A percentile compares a stretch with the other conserved stretches of the same genome.
Conservation (phyloP, 2,888 invertebrate genomes). For the Dorcus parallelipipedus region DNA sequence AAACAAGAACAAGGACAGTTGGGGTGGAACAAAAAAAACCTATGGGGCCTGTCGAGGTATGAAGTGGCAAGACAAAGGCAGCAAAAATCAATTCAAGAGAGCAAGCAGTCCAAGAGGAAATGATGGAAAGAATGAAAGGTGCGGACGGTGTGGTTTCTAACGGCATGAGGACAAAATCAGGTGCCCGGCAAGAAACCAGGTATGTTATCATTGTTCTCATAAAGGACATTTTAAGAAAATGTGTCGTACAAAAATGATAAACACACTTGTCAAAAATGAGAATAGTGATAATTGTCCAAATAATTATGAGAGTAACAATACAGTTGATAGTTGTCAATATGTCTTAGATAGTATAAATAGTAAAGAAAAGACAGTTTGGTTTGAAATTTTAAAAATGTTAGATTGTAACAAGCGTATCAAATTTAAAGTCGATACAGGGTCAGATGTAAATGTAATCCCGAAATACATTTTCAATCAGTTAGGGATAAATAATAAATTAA, state of each 20-base stretch:
- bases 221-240: constrained; percentile 2
- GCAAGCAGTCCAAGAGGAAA: not conserved
- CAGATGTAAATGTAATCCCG: constrained; percentile 15
- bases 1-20: not conserved
- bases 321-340: not conserved
- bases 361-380: constrained; percentile 5
- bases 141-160: too few relatives aligned
- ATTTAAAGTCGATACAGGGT: constrained; percentile 23
- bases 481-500: constrained; percentile 7
- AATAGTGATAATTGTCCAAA: not conserved
- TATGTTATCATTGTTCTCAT: constrained; percentile 5
- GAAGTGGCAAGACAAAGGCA: not conserved
- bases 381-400: constrained; percentile 1
- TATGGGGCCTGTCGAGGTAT: not conserved
- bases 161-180: too few relatives aligned
- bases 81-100: not conserved
- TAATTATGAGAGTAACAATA: not conserved
- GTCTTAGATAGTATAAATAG: not conserved
- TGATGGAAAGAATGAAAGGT: too few relatives aligned
- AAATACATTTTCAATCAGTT: constrained; percentile 12
- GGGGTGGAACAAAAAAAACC: not conserved
- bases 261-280: not conserved
- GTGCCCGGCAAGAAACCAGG: not conserved
- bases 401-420: constrained; percentile 9
- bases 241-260: constrained; percentile 3